These are phyloP conservation scores for Rhabdornis inornatus DNA, from an alignment of 2,113 vertebrate species.

Conservation along the genomic window DNA sequence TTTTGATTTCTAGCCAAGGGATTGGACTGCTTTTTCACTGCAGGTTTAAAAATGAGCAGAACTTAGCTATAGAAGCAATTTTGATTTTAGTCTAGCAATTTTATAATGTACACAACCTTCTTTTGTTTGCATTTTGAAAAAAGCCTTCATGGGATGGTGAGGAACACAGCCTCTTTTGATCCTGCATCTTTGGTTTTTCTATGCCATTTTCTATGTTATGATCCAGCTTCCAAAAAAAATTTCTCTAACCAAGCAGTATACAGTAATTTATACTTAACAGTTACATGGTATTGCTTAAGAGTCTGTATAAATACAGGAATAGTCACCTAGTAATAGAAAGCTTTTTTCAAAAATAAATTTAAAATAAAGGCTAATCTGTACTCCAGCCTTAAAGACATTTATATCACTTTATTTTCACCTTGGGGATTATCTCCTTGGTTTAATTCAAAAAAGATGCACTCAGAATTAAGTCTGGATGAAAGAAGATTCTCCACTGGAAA, in stretches of 20 bases:
- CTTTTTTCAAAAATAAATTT: background rate
- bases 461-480: background rate
- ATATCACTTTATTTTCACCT: background rate
- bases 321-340: background rate
- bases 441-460: background rate
- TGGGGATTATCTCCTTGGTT: background rate
- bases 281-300: background rate
- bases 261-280: background rate
- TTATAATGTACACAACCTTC: background rate
- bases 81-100: background rate
- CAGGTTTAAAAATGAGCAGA: background rate
- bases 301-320: background rate
- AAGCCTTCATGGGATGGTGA: background rate
- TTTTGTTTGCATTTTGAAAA: background rate
- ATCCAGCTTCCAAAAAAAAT: background rate
- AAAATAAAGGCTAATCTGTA: background rate
- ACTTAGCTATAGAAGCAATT: background rate
- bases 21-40: background rate
- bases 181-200: background rate
- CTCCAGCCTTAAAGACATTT: background rate
- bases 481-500: background rate
- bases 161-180: background rate
- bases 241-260: background rate
- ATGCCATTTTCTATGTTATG: background rate
- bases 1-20: background rate